These are phyloP conservation scores for Lerema accius DNA, from an alignment of 1,140 invertebrate species.

Conservation along the genomic window DNA sequence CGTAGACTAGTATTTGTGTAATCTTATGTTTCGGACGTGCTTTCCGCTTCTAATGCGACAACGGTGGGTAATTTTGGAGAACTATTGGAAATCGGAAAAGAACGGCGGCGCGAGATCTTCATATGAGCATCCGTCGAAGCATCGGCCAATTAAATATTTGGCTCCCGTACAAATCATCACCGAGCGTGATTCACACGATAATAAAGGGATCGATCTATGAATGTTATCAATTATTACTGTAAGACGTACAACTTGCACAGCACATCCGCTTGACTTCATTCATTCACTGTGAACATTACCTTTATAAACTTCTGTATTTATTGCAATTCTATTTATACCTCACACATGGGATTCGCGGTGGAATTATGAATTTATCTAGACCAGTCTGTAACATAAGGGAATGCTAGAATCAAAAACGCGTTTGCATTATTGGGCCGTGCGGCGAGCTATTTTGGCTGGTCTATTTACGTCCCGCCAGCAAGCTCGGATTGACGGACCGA, in stretches of 20 bases:
- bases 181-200: conserved; percentile 54
- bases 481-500: conserved; percentile 79
- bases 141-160: conserved; percentile 60
- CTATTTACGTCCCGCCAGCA: conserved; percentile 77
- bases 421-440: conserved; percentile 77
- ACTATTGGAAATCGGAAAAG: conserved; percentile 40
- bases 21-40: conserved; percentile 60
- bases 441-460: conserved; percentile 75
- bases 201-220: conserved; percentile 43
- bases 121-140: conserved; percentile 50
- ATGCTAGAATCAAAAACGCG: conserved; percentile 76
- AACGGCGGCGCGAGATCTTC: conserved; percentile 39
- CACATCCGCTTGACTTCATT: conserved; percentile 42
- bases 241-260: conserved; percentile 36
- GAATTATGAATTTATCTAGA: conserved; percentile 37
- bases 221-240: conserved; percentile 42
- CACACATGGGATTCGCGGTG: conserved; percentile 31
- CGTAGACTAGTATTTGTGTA: conserved; percentile 61
- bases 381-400: conserved; percentile 54
- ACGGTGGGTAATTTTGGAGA: conserved; percentile 40
- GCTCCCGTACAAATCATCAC: conserved; percentile 57
- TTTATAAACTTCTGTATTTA: conserved; percentile 38
- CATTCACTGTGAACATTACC: conserved; percentile 32
- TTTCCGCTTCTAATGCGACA: conserved; percentile 60
- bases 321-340: conserved; percentile 39